Evolutionary conservation across 2,888 invertebrate genomes (phyloP).

Genomic region (Folsomia candida): DNA sequence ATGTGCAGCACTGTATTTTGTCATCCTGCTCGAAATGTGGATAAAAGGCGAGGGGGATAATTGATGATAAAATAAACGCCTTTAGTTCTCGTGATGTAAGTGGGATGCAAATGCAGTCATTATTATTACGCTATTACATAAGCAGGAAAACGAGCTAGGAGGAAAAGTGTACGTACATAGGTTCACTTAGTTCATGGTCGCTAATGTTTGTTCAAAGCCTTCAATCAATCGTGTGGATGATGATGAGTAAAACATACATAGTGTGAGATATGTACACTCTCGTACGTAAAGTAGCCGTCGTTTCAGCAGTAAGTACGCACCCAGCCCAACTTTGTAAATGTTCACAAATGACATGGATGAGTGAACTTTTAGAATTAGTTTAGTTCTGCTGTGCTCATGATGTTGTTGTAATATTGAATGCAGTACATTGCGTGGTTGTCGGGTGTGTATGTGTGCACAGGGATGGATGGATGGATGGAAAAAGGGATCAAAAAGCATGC

Average conservation of each 20-base stretch:
- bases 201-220: neutral
- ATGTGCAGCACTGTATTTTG: neutral
- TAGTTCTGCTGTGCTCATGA: neutral
- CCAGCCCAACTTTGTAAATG: neutral
- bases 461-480: neutral
- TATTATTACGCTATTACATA: too few species aligned
- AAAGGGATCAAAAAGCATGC: neutral
- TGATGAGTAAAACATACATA: neutral
- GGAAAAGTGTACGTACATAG: too few species aligned
- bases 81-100: neutral
- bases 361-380: neutral
- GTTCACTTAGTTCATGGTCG: neutral
- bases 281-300: too few species aligned
- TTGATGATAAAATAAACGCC: conserved; percentile 1
- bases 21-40: neutral
- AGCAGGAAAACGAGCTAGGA: too few species aligned
- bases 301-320: neutral
- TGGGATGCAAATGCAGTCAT: neutral
- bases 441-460: too few species aligned
- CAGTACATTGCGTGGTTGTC: neutral
- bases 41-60: neutral
- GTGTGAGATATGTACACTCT: too few species aligned
- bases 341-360: neutral
- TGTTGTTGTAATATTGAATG: neutral
- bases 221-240: neutral